These are phyloP conservation scores for Heliothis peltigera DNA, from an alignment of 2,888 invertebrate genomes.

Conservation along the genomic window DNA sequence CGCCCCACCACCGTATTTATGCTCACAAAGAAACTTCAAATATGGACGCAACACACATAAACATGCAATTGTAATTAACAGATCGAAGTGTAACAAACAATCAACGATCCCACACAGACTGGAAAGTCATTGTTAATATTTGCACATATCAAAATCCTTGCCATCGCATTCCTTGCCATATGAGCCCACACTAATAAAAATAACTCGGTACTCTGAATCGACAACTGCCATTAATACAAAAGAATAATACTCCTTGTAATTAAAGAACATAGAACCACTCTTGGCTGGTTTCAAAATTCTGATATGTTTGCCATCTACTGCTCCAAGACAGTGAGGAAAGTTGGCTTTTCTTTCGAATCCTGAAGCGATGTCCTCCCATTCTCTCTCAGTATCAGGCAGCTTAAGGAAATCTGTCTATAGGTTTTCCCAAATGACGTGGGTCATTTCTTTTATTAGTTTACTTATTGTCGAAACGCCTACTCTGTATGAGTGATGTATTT, in stretches of 20 bases:
- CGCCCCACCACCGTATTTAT: too few species aligned
- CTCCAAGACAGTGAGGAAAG: too few species aligned
- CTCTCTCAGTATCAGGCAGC: constrained; percentile 30
- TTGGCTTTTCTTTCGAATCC: constrained; percentile 30
- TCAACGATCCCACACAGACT: too few species aligned
- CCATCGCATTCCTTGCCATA: constrained; percentile 57
- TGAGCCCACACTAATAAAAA: constrained; percentile 57
- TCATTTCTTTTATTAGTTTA: constrained; percentile 37
- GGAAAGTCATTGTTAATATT: too few species aligned
- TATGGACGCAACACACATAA: too few species aligned
- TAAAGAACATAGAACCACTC: constrained; percentile 21
- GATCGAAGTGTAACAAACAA: too few species aligned
- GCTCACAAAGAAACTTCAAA: too few species aligned
- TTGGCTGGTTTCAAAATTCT: constrained; percentile 2
- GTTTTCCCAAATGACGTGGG: constrained; percentile 26
- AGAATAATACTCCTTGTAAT: too few species aligned
- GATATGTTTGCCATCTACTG: too few species aligned
- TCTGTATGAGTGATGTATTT: constrained; percentile 36
- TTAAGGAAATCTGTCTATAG: constrained; percentile 28
- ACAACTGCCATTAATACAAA: too few species aligned
- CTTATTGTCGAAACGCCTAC: constrained; percentile 28
- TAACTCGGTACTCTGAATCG: constrained; percentile 14
- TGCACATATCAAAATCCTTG: too few species aligned
- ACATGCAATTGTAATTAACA: too few species aligned
- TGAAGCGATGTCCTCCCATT: constrained; percentile 33